Base-by-base conservation (phyloP, 2,888 invertebrate genomes). In the Watsonalla binaria region DNA sequence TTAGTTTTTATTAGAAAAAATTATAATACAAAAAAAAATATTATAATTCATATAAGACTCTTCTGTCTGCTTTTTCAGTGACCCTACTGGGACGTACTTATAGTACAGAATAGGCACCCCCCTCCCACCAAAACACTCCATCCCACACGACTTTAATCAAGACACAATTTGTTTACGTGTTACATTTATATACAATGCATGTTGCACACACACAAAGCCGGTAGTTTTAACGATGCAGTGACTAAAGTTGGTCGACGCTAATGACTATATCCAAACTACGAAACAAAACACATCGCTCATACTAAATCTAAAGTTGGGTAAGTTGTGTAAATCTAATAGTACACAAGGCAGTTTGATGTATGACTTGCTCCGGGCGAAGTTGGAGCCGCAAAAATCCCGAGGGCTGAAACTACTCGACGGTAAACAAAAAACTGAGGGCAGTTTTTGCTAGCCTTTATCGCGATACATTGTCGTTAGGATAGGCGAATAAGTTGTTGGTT, bases 401-500 rank as follows among this genome's bases (percentile, higher is more conserved):
- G 64, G 65, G 68, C 60, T 60, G 54, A 52, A 68, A 74, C 72
- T 71, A 68, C 61, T 68, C 62, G 64, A 54, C 57, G 59, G 67
- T 63, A 65, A 69, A 70, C 68, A 75, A 76, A 76, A 74, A 76
- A 66, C 58, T 61, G 60, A 54, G 59, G 48, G 57, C 54, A 14
- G 49, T 69, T 74, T 65, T 68, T 70, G 62, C 65, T 58, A 24
- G 63, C 48, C 52, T 59, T 59, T 50, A 53, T 11, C 45, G n/a
- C 0, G 61, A 68, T 61, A 65, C 57, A 72, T 59, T 5, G 49
- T 49, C 1, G 49, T 8, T 37, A 9, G 0, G 39, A 8, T 14
- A 9, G 15, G 37, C 13, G 39, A 49, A 15, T 37, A 14, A 24
- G 24, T 24, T 2, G 24, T 24, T 24, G 4, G 24, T 24, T 24